phyloP scores from a whole-genome alignment of 2,888 invertebrate genomes.

The Erynnis tages region DNA sequence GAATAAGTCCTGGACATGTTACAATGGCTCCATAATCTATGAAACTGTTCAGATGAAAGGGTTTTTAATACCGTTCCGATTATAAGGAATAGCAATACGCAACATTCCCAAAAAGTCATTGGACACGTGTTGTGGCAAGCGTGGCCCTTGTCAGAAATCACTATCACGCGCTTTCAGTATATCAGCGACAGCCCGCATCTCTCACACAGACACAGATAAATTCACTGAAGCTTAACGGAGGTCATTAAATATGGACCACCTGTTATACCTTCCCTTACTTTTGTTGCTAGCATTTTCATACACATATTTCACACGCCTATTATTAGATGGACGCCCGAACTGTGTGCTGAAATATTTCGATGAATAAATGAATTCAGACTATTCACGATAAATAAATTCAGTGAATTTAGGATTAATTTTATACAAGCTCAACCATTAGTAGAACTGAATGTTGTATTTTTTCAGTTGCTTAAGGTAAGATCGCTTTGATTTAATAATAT shows the following conservation, averaged over 20 bases:
- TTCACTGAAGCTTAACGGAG: slow-evolving; percentile 59
- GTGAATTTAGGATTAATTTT: too few species aligned
- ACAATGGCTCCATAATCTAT: too few species aligned
- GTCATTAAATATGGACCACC: slow-evolving; percentile 64
- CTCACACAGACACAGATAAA: slow-evolving; percentile 52
- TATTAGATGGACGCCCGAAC: not conserved
- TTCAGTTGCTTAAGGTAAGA: too few species aligned
- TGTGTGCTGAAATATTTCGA: not conserved
- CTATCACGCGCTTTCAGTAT: slow-evolving; percentile 38
- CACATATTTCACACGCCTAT: slow-evolving; percentile 11
- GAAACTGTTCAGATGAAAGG: too few species aligned
- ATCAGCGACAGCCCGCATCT: slow-evolving; percentile 40
- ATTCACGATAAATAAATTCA: too few species aligned
- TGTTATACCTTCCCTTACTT: slow-evolving; percentile 43
- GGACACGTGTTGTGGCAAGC: slow-evolving; percentile 57
- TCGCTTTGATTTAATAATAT: too few species aligned
- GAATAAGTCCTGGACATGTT: too few species aligned
- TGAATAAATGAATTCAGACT: not conserved
- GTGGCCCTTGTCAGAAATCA: slow-evolving; percentile 52
- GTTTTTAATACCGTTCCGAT: too few species aligned
- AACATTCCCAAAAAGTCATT: slow-evolving; percentile 21
- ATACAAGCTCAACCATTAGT: too few species aligned
- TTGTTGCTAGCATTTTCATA: slow-evolving; percentile 1
- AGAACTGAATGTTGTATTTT: too few species aligned
- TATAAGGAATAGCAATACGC: slow-evolving; percentile 1